Evolutionary conservation across 2,888 invertebrate species (phyloP), one percentile per base, ranked within the genome.

Genomic region (Chymomyza amoena): DNA sequence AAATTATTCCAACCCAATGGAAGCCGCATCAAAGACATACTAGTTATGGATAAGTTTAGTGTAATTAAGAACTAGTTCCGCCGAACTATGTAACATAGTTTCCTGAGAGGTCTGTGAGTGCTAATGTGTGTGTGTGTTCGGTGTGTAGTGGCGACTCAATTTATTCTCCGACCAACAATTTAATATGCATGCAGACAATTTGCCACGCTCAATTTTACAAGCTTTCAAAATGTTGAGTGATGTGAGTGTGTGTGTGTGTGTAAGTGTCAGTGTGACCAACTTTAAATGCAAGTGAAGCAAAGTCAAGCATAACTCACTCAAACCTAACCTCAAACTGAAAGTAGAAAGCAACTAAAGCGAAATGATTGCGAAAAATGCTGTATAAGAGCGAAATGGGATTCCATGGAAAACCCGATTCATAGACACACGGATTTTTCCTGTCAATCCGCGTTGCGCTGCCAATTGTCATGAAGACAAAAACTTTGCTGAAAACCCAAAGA

Each of bases 41-140:
- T 25, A 25, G 1, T 25, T 25, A 25, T 25, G 2, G 25, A 25
- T 25, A 25, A 25, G 1, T 25, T 25, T 4, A 25, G 25, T 25
- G 32, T 32, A 7, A 2, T 32, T 9, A 2, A 32, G 9, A 32
- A 32, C 32, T 32, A 32, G 32, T 32, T 32, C 32, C 32, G n/a
- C n/a, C n/a, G 7, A 32, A 32, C 32, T 32, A 32, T 32, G 32
- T 32, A 1, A 1, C 7, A 32, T 32, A 32, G 9, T 32, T 6
- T 32, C 7, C 32, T 32, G 7, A 32, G 1, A 32, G 32, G 73
- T 36, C 75, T 74, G 66, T 75, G 70, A 39, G 54, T 57, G 60
- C 36, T 54, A 51, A 54, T 51, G 25, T 52, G 1, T 50, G 32
- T 68, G 68, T 61, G 16, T 51, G 28, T 39, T 6, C n/a, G n/a